Conservation (phyloP, 2,797 vertebrate species). For the Synanceia verrucosa region DNA sequence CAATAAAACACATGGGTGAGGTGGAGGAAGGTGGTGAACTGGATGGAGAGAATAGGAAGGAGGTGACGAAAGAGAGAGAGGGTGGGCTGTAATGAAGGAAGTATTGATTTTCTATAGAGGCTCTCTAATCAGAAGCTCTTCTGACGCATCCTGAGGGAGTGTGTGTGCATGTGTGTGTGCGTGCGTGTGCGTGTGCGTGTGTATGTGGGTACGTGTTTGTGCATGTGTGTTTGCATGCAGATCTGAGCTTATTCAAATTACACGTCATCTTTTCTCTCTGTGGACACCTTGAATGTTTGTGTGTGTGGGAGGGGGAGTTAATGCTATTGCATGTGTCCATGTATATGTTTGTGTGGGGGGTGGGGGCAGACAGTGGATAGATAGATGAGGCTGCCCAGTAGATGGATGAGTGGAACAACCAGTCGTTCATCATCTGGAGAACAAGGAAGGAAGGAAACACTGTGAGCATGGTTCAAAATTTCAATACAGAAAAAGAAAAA, state of each 20-base stretch:
- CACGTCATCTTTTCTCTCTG: conserved; percentile 39
- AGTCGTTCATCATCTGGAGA: conserved; percentile 79
- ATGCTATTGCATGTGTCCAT: conserved; percentile 13
- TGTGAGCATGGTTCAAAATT: conserved; percentile 40
- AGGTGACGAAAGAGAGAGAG: neutral
- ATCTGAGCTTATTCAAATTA: conserved; percentile 36
- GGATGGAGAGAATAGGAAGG: conserved; percentile 4
- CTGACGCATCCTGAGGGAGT: conserved; percentile 25
- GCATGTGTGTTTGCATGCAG: neutral
- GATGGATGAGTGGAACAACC: conserved; percentile 78
- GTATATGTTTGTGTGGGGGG: conserved; percentile 31
- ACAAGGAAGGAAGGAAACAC: conserved; percentile 73
- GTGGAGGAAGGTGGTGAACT: neutral
- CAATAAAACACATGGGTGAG: neutral
- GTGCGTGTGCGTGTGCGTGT: conserved; percentile 1
- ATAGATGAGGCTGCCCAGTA: conserved; percentile 83
- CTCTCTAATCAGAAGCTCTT: conserved; percentile 64
- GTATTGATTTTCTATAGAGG: conserved; percentile 68
- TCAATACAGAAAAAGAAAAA: neutral
- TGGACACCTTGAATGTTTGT: conserved; percentile 21
- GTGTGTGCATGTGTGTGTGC: conserved; percentile 10
- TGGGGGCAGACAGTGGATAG: conserved; percentile 64
- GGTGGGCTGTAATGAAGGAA: conserved; percentile 45
- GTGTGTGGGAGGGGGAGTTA: neutral
- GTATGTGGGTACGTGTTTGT: conserved; percentile 8